phyloP scores from a whole-genome alignment of 2,113 vertebrate species.

The Lathamus discolor region DNA sequence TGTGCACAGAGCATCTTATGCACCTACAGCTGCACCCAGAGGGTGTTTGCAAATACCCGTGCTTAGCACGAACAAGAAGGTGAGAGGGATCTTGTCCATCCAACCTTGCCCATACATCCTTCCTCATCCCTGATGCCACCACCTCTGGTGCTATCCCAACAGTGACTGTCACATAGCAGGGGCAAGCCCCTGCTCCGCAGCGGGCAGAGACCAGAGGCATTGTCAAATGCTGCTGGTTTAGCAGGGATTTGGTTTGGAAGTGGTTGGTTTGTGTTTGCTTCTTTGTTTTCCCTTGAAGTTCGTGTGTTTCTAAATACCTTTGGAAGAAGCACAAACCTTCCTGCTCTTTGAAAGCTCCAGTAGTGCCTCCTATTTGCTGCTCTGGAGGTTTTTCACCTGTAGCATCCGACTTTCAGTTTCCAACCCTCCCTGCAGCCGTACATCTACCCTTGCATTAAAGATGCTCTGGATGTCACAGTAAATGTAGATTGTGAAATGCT shows the following conservation, averaged over 20 bases:
- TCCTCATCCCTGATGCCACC: not conserved
- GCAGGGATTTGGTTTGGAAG: not conserved
- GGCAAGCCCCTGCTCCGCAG: not conserved
- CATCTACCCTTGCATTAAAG: rapidly evolving
- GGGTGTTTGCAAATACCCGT: not conserved
- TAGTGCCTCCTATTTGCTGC: rapidly evolving
- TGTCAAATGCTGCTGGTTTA: not conserved
- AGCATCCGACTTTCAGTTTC: not conserved
- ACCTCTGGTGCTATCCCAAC: not conserved
- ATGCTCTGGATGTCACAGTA: not conserved
- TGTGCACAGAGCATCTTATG: not conserved
- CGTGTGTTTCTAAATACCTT: not conserved
- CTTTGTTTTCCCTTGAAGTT: not conserved
- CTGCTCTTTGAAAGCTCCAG: not conserved
- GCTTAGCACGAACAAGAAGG: not conserved
- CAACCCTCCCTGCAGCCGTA: not conserved
- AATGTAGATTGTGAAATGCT: not conserved
- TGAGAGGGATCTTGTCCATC: not conserved
- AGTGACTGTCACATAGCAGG: not conserved
- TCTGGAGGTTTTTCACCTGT: not conserved
- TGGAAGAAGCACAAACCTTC: not conserved
- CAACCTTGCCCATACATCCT: not conserved
- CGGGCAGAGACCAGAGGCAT: not conserved
- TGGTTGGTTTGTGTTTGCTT: not conserved
- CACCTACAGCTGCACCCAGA: not conserved